These are phyloP conservation scores for Melanchra persicariae DNA, from an alignment of 2,888 invertebrate genomes.

Conservation along the genomic window DNA sequence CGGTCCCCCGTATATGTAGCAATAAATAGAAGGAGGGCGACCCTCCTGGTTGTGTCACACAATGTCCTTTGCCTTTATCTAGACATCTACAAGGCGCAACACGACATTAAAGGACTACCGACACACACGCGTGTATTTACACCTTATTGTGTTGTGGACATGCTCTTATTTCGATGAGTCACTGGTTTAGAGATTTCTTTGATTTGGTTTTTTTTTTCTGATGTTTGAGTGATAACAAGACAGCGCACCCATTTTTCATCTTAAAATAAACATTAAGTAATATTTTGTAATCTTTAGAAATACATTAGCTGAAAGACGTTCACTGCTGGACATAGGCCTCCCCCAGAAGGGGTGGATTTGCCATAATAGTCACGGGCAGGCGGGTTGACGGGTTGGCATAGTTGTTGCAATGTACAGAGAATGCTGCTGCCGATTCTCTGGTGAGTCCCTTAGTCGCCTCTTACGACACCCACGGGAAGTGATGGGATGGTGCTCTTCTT, in stretches of 20 bases:
- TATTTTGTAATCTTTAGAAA: background rate
- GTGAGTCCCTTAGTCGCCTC: too few species aligned
- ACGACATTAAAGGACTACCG: conserved; percentile 82
- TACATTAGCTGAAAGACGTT: too few species aligned
- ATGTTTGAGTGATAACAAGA: background rate
- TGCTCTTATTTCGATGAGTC: conserved; percentile 58
- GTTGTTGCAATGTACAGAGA: too few species aligned
- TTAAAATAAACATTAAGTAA: background rate
- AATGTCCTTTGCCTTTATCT: conserved; percentile 77
- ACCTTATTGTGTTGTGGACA: conserved; percentile 66
- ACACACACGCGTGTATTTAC: conserved; percentile 72
- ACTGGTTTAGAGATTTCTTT: conserved; percentile 30
- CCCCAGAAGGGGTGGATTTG: too few species aligned
- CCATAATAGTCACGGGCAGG: too few species aligned
- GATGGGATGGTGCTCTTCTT: too few species aligned
- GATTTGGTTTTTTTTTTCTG: conserved; percentile 10
- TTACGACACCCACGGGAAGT: too few species aligned
- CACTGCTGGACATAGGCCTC: too few species aligned
- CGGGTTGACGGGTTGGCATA: too few species aligned
- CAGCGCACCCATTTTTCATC: background rate
- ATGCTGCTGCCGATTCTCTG: too few species aligned
- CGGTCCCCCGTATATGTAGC: conserved; percentile 57
- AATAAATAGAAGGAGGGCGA: conserved; percentile 69
- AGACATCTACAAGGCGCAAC: conserved; percentile 83
- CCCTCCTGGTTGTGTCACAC: conserved; percentile 67